Base-by-base conservation (phyloP, 2,113 vertebrate genomes). In the Crocuta crocuta region DNA sequence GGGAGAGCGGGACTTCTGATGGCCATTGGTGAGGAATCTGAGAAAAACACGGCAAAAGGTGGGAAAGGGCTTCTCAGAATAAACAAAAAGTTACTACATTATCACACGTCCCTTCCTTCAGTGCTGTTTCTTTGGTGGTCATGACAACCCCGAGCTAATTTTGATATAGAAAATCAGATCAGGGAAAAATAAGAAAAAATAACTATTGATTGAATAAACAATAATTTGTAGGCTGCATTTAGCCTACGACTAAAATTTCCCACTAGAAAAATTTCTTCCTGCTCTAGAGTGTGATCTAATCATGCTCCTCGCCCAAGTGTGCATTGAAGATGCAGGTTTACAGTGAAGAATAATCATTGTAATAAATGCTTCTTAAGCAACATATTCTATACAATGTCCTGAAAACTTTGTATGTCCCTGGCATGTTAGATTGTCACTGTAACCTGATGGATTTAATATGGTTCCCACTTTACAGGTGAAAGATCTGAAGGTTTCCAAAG, bases 381-480 rank as follows among this genome's bases (percentile, higher is more conserved):
- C 7, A 35, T 33, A 12, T 28, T 17, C 9, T 3, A 19, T 39
- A 15, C 53, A 48, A 70, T 26, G 4, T n/a, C 4, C n/a, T 17
- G 6, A 10, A 71, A 45, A 8, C 21, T 68, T 28, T 43, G 17
- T 13, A 10, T 3, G 15, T 19, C 39, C 21, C 17, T 48, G 39
- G 5, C 21, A 31, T 16, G 21, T 80, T 63, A 84, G n/a, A 11
- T 1, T 43, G 28, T 23, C 55, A 68, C 13, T 11, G 4, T 11
- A 28, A 26, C 1, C 21, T n/a, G 13, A 2, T 33, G 13, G 19
- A 24, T 10, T 76, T 19, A 6, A 33, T 9, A 0, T 24, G 21
- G 4, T 55, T 55, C 48, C 50, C 11, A 19, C 17, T 24, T 63
- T 19, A 9, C 2, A 10, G 13, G 12, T 39, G 45, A 61, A 39